Percentiles rank a stretch among this genome's conserved stretches.
phyloP scores from a whole-genome alignment of 2,113 vertebrate genomes.

The Euleptes europaea region DNA sequence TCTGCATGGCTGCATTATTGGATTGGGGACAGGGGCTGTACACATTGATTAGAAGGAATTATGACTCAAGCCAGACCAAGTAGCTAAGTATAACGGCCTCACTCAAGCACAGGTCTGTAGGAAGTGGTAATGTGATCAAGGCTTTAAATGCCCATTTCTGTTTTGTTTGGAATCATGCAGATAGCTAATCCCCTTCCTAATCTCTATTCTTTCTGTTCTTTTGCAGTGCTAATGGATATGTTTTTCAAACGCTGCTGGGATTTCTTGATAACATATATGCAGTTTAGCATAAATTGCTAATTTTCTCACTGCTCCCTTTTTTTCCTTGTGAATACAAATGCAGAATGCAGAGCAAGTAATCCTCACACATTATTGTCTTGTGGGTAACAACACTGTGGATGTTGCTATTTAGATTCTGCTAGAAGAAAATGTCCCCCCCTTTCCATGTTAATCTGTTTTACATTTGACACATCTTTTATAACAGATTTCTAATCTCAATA shows the following conservation, averaged over 20 bases:
- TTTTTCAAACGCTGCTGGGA: conserved; percentile 38
- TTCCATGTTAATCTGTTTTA: conserved; percentile 32
- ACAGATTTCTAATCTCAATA: conserved; percentile 33
- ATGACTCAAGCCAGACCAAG: background rate
- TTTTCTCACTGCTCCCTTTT: conserved; percentile 37
- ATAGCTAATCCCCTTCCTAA: background rate
- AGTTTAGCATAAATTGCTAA: conserved; percentile 36
- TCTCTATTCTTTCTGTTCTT: conserved; percentile 9
- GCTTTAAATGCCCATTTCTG: background rate
- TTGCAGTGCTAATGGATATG: background rate
- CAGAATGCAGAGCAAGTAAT: conserved; percentile 34
- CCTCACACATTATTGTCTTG: background rate
- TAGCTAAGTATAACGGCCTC: too few relatives aligned
- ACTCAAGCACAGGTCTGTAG: background rate
- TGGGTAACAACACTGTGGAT: conserved; percentile 8
- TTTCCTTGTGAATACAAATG: conserved; percentile 17
- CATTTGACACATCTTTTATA: conserved; percentile 34
- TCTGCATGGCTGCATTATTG: background rate
- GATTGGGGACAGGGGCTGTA: background rate
- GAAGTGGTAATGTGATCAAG: background rate
- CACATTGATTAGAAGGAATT: background rate
- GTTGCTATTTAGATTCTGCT: conserved; percentile 28
- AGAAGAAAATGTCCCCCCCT: conserved; percentile 22
- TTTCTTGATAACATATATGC: conserved; percentile 31
- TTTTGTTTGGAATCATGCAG: conserved; percentile 3